Conservation (phyloP, 2,888 invertebrate species). For the Netelia virgata region DNA sequence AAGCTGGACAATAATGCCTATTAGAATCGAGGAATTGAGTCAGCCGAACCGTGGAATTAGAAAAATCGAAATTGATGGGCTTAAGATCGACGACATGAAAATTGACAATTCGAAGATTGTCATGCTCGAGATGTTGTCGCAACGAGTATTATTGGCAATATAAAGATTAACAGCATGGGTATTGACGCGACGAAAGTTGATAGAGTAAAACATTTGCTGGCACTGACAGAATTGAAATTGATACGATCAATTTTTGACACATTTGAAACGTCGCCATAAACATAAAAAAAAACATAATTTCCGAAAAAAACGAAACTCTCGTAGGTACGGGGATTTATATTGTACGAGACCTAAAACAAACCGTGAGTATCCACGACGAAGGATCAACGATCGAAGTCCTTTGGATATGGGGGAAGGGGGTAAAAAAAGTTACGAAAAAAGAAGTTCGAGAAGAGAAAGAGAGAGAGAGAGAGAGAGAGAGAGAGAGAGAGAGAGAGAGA, state of each 20-base stretch:
- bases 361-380: neutral
- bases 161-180: no score
- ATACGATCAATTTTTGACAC: neutral
- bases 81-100: neutral
- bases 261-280: neutral
- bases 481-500: slow-evolving; percentile 39
- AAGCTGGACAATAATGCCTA: neutral
- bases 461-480: no score
- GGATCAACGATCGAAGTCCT: slow-evolving; percentile 62
- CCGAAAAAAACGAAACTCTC: neutral
- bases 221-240: neutral
- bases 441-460: slow-evolving; percentile 34
- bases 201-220: neutral
- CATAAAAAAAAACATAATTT: neutral
- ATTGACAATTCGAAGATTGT: neutral
- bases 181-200: neutral
- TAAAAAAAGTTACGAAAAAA: slow-evolving; percentile 15
- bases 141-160: no score
- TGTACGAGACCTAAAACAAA: neutral
- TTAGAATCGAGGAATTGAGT: neutral
- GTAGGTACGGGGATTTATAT: neutral
- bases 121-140: no score
- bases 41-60: neutral
- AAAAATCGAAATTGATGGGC: neutral
- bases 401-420: slow-evolving; percentile 57